Evolutionary conservation across 1,140 invertebrate genomes (phyloP), one percentile per base, ranked within the genome.

Genomic region (Linepithema humile): DNA sequence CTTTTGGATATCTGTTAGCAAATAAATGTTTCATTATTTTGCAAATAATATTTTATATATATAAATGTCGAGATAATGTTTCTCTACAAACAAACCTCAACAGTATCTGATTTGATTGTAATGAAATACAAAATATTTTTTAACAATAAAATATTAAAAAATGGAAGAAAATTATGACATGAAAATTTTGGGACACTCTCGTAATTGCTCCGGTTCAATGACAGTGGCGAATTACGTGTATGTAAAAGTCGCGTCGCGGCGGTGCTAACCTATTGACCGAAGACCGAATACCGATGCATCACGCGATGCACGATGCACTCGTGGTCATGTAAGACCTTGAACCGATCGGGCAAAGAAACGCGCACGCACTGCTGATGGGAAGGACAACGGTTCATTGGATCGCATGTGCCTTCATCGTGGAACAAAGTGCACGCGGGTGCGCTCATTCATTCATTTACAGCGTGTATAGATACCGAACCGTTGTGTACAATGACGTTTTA

Each of bases 311-410:
- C 82, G 64, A 84, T 40, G 62, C 64, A 70, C 23, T 43, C 84
- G 69, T 53, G 85, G 62, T 67, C 80, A 65, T 35, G 20, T 50
- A 29, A 59, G 78, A 53, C 86, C 77, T 88, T 84, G 86, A 87
- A 73, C 82, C 74, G 40, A 72, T 78, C 40, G 53, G 59, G 29
- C 40, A 65, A 83, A 87, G 78, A 60, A 65, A 82, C 53, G 65
- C 26, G 67, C 55, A 73, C 78, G 62, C 62, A 50, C 55, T 59
- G 69, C 55, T 73, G 82, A 88, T 67, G 74, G 70, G 64, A 83
- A 72, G 82, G 82, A 88, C 86, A 88, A 87, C 80, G 73, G 64
- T 50, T 50, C 65, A 40, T 29, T 64, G 85, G 65, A 88, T 88
- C 85, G 86, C 86, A 88, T 84, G 85, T 77, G 78, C 80, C 35